A percentile compares a stretch with the other conserved stretches of the same genome.
Evolutionary conservation across 2,113 vertebrate genomes (phyloP).

Genomic region (Pachypanchax playfairii): DNA sequence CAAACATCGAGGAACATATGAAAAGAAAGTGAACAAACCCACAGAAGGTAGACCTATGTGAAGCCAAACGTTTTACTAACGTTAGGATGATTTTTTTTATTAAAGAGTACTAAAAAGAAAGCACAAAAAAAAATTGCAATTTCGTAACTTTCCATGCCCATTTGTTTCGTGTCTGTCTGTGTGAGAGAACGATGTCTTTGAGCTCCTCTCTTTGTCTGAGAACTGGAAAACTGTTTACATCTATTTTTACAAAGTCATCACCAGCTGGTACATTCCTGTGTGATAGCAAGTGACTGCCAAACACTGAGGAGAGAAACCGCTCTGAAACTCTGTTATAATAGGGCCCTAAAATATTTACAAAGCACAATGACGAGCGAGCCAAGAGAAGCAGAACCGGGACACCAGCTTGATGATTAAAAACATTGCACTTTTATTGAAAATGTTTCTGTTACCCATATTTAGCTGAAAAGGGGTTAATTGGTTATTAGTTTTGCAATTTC

Average conservation of each 20-base stretch:
- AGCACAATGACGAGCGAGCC: conserved; percentile 65
- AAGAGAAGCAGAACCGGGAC: conserved; percentile 56
- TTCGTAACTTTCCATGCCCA: conserved; percentile 67
- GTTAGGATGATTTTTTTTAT: conserved; percentile 67
- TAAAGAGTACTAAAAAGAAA: conserved; percentile 63
- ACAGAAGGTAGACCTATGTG: conserved; percentile 70
- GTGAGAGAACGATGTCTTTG: conserved; percentile 51
- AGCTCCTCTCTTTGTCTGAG: conserved; percentile 73
- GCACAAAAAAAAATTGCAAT: conserved; percentile 71
- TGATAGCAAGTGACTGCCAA: conserved; percentile 69
- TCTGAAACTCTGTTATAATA: conserved; percentile 47
- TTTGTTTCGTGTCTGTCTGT: conserved; percentile 35
- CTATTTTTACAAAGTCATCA: conserved; percentile 76
- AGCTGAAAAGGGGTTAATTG: conserved; percentile 22
- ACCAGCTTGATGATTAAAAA: conserved; percentile 47
- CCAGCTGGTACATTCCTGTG: conserved; percentile 81
- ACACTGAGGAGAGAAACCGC: conserved; percentile 52
- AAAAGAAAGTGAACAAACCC: conserved; percentile 90
- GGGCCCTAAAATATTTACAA: conserved; percentile 58
- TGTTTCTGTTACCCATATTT: conserved; percentile 43
- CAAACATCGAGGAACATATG: conserved; percentile 92
- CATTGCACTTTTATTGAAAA: conserved; percentile 64
- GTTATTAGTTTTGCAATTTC: conserved; percentile 23
- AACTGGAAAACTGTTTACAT: conserved; percentile 85
- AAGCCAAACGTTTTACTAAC: conserved; percentile 54